Conservation (phyloP, 2,113 vertebrate genomes). For the Cyrtonyx montezumae region DNA sequence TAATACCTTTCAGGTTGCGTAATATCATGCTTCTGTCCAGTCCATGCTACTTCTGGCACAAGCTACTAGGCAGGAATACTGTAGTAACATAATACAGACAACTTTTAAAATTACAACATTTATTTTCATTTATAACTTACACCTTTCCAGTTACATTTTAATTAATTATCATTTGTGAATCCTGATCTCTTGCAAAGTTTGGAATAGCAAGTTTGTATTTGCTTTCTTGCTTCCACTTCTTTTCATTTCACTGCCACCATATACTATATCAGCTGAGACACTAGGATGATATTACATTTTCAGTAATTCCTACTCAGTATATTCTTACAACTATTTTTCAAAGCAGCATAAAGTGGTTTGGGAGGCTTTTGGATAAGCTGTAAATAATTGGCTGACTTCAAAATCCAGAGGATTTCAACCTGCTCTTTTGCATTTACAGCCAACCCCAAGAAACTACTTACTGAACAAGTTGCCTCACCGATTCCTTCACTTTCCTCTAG, state of each 20-base stretch:
- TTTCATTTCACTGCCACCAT: background rate
- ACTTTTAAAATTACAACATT: background rate
- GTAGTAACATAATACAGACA: background rate
- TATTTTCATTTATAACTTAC: background rate
- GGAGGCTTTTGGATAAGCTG: background rate
- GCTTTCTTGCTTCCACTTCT: background rate
- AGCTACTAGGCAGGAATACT: background rate
- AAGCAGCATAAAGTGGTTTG: background rate
- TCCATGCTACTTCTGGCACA: background rate
- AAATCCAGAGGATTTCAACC: background rate
- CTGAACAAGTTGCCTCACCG: background rate
- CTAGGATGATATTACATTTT: background rate
- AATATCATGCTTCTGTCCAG: background rate
- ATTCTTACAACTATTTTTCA: background rate
- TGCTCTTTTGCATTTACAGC: background rate
- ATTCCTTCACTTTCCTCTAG: background rate
- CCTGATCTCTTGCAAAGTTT: background rate
- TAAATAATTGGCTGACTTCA: background rate
- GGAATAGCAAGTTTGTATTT: background rate
- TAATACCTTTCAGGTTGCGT: background rate
- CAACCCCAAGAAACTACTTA: background rate
- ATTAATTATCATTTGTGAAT: background rate
- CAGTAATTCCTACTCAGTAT: background rate
- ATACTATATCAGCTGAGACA: background rate
- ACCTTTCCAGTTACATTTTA: background rate